phyloP scores from a whole-genome alignment of 2,113 vertebrate genomes.

The Psilopogon haemacephalus region DNA sequence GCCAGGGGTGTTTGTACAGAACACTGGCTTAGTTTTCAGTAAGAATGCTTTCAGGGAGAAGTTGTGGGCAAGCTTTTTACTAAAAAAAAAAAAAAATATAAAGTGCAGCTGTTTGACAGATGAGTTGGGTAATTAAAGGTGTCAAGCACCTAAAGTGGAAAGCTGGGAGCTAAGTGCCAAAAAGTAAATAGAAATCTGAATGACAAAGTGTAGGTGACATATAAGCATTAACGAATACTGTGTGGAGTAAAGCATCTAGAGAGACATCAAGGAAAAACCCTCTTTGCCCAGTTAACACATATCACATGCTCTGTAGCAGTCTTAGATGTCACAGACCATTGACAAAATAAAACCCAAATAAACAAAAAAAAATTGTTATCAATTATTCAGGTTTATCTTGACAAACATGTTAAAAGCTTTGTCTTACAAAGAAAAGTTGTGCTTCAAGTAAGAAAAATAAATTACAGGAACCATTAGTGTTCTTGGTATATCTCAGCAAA shows the following conservation, averaged over 20 bases:
- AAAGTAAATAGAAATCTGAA: slow-evolving; percentile 21
- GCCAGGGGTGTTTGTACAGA: background rate
- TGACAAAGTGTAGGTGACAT: background rate
- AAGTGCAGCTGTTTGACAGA: background rate
- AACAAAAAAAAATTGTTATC: background rate
- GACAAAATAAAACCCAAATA: background rate
- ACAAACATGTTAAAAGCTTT: background rate
- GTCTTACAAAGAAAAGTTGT: background rate
- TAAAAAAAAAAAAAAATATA: background rate
- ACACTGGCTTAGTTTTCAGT: background rate
- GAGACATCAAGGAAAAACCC: background rate
- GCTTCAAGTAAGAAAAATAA: background rate
- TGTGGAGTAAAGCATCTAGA: background rate
- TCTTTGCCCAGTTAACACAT: background rate
- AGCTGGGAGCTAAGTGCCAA: background rate
- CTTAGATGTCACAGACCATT: background rate
- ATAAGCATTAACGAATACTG: background rate
- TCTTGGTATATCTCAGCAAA: background rate
- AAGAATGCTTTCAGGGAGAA: background rate
- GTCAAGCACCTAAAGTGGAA: background rate
- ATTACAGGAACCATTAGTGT: background rate
- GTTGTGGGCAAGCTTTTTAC: background rate
- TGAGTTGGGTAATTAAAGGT: slow-evolving; percentile 24
- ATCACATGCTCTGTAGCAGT: background rate
- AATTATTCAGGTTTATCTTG: background rate